phyloP scores from a whole-genome alignment of 2,797 vertebrate genomes.

The Stomatorhinus walkeri region DNA sequence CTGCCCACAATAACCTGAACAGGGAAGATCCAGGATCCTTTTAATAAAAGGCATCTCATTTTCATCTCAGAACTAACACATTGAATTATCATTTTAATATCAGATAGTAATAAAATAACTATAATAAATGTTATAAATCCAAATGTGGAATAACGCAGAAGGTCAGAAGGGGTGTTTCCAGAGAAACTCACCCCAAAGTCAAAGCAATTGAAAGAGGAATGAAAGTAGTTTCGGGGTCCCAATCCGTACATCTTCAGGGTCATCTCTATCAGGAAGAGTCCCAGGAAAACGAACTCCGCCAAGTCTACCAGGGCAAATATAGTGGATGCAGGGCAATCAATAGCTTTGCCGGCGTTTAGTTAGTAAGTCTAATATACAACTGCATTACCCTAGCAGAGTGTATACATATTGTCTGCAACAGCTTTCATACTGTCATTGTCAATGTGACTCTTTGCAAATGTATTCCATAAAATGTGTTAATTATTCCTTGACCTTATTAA shows the following conservation, averaged over 20 bases:
- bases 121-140: neutral
- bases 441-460: neutral
- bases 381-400: neutral
- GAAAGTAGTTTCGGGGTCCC: conserved; percentile 89
- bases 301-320: conserved; percentile 63
- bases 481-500: neutral
- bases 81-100: neutral
- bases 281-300: conserved; percentile 94
- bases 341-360: neutral
- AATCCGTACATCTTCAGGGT: conserved; percentile 93
- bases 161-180: neutral
- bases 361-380: neutral
- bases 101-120: neutral
- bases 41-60: neutral
- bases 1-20: conserved; percentile 90
- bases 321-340: neutral
- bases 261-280: conserved; percentile 94
- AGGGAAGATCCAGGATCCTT: conserved; percentile 20
- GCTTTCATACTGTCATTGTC: neutral
- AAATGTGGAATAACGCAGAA: neutral
- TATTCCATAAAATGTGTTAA: neutral
- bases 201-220: conserved; percentile 96
- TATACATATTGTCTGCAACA: neutral
- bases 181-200: conserved; percentile 86
- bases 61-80: neutral